phyloP scores from a whole-genome alignment of 2,888 invertebrate species.

The Drosophila longiperda region DNA sequence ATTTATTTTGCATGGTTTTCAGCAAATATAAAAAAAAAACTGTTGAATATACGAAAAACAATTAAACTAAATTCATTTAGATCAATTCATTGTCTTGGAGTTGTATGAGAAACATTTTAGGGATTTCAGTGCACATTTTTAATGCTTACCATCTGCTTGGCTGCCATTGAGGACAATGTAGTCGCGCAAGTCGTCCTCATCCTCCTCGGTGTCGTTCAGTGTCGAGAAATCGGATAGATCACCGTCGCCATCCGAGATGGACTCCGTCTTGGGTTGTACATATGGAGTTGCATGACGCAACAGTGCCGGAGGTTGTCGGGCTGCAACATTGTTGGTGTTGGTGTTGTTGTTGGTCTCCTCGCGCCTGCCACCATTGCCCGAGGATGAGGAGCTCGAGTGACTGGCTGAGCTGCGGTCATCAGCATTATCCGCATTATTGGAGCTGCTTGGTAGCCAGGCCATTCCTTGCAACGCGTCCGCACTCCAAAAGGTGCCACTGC shows the following conservation, averaged over 20 bases:
- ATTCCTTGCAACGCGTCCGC: constrained; percentile 40
- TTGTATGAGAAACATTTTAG: neutral
- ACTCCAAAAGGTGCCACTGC: constrained; percentile 4
- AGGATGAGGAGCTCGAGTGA: constrained; percentile 59
- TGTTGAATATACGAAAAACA: neutral
- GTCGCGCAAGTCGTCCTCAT: constrained; percentile 85
- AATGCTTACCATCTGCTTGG: constrained; percentile 71
- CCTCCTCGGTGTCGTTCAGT: constrained; percentile 92
- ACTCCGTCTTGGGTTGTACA: constrained; percentile 81
- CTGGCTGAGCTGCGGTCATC: constrained; percentile 71
- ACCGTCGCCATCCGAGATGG: constrained; percentile 82
- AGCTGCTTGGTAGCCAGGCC: constrained; percentile 72
- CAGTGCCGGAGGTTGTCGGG: constrained; percentile 42
- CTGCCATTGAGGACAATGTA: constrained; percentile 66
- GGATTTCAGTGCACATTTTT: neutral
- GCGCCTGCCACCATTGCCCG: constrained; percentile 27
- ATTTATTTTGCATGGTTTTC: no score
- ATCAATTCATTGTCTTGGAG: neutral
- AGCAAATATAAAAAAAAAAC: neutral
- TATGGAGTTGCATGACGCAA: constrained; percentile 60
- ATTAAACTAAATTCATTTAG: no score
- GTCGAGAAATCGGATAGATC: constrained; percentile 88
- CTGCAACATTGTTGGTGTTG: constrained; percentile 11
- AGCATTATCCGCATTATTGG: constrained; percentile 62
- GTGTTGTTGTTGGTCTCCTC: constrained; percentile 32